These are phyloP conservation scores for Caradrina clavipalpis DNA, from an alignment of 2,888 invertebrate genomes.

Conservation along the genomic window DNA sequence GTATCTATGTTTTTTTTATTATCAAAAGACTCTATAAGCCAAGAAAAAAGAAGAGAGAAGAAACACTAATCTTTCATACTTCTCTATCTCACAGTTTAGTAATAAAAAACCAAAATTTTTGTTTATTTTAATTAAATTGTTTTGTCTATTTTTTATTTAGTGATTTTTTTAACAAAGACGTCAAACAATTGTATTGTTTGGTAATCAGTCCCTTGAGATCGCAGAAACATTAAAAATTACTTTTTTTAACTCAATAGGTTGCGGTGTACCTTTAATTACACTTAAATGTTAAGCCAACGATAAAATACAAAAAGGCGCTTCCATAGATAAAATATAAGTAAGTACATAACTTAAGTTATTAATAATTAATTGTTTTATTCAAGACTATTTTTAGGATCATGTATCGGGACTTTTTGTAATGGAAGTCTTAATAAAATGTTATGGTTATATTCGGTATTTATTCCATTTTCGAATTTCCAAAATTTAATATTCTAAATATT, in stretches of 20 bases:
- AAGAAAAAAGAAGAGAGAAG: not conserved
- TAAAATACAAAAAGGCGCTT: constrained; percentile 63
- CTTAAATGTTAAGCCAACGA: constrained; percentile 52
- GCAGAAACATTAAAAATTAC: not conserved
- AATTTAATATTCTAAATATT: not conserved
- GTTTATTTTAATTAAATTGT: not conserved
- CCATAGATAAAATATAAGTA: constrained; percentile 58
- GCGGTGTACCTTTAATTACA: constrained; percentile 54
- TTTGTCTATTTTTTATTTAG: not conserved
- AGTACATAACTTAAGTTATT: constrained; percentile 53
- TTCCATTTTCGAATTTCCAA: not conserved
- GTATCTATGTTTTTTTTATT: not conserved
- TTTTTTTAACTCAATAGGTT: constrained; percentile 22
- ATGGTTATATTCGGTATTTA: not conserved
- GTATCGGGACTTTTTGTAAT: constrained; percentile 33
- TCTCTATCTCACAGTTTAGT: not conserved
- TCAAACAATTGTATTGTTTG: not conserved
- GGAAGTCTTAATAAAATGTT: constrained; percentile 50
- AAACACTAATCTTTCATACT: not conserved
- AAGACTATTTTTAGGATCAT: constrained; percentile 7
- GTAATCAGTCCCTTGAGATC: constrained; percentile 22
- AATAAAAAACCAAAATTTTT: not conserved
- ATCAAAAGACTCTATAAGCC: not conserved
- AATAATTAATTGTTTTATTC: constrained; percentile 27
- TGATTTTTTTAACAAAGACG: not conserved